Evolutionary conservation across 2,888 invertebrate genomes (phyloP).

Genomic region (Pelosia muscerda): DNA sequence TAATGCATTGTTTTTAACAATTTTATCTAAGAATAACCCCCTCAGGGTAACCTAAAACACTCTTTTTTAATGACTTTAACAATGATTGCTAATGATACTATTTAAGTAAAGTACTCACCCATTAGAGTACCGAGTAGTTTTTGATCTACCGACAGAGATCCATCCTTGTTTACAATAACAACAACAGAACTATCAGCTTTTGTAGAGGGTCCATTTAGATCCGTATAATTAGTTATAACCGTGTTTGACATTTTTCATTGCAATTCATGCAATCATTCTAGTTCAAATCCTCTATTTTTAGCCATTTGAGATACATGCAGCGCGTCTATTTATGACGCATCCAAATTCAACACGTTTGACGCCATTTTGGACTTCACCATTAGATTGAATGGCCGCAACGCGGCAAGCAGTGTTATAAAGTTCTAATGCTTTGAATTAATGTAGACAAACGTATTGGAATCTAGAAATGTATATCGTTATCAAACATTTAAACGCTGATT

Average conservation of each 20-base stretch:
- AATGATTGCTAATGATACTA: not conserved
- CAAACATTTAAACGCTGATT: slow-evolving; percentile 8
- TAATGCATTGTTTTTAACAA: not conserved
- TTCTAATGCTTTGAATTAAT: not conserved
- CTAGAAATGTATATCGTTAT: slow-evolving; percentile 10
- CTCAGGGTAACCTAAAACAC: not conserved
- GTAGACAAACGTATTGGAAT: not conserved
- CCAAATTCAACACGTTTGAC: slow-evolving; percentile 72
- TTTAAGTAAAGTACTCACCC: slow-evolving; percentile 86
- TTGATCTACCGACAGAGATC: slow-evolving; percentile 93
- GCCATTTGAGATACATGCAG: slow-evolving; percentile 75
- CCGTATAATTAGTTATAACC: slow-evolving; percentile 85
- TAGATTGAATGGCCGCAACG: slow-evolving; percentile 45
- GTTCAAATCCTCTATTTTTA: slow-evolving; percentile 80
- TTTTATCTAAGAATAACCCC: not conserved
- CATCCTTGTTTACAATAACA: slow-evolving; percentile 95
- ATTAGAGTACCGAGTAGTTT: slow-evolving; percentile 92
- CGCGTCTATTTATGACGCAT: slow-evolving; percentile 81
- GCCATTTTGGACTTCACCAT: slow-evolving; percentile 79
- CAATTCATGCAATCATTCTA: slow-evolving; percentile 67
- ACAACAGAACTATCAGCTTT: slow-evolving; percentile 91
- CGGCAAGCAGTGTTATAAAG: slow-evolving; percentile 24
- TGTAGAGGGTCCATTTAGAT: slow-evolving; percentile 82
- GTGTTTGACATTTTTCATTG: slow-evolving; percentile 84
- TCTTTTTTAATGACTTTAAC: not conserved